Evolutionary conservation across 1,140 invertebrate species (phyloP).

Genomic region (Euwallacea similis): DNA sequence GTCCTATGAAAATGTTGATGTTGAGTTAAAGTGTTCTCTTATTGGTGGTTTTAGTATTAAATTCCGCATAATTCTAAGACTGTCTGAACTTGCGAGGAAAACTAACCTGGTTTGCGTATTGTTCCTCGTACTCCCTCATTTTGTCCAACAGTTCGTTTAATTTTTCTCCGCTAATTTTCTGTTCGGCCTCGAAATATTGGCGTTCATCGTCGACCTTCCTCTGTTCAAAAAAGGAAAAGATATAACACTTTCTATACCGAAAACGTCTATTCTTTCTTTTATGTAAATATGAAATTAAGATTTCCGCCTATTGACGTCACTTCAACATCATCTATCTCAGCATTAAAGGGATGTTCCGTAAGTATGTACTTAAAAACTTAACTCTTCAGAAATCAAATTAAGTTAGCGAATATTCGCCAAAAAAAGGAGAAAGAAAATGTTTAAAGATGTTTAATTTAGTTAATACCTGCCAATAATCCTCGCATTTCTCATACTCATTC

Average conservation of each 20-base stretch:
- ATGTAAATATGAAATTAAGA: no score
- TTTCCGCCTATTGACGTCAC: no score
- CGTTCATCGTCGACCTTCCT: constrained; percentile 77
- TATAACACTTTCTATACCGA: background rate
- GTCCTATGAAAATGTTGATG: constrained; percentile 18
- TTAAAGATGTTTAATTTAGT: background rate
- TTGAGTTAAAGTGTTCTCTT: no score
- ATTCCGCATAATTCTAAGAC: background rate
- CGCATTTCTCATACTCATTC: constrained; percentile 77
- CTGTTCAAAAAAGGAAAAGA: constrained; percentile 6
- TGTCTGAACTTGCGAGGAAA: constrained; percentile 27
- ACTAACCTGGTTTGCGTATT: constrained; percentile 60
- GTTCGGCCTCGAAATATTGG: constrained; percentile 72
- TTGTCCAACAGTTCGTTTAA: constrained; percentile 72
- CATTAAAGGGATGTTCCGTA: no score
- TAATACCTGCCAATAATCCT: constrained; percentile 75
- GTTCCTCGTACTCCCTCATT: constrained; percentile 79
- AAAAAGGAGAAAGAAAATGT: no score
- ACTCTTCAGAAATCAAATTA: no score
- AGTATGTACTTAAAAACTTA: no score
- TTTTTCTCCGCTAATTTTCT: constrained; percentile 75
- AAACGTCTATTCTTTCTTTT: no score
- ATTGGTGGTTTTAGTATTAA: background rate
- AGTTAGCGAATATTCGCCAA: no score
- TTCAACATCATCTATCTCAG: no score